Conservation (phyloP, 35 echinoderm and acorn worm species). For the Diadema setosum region DNA sequence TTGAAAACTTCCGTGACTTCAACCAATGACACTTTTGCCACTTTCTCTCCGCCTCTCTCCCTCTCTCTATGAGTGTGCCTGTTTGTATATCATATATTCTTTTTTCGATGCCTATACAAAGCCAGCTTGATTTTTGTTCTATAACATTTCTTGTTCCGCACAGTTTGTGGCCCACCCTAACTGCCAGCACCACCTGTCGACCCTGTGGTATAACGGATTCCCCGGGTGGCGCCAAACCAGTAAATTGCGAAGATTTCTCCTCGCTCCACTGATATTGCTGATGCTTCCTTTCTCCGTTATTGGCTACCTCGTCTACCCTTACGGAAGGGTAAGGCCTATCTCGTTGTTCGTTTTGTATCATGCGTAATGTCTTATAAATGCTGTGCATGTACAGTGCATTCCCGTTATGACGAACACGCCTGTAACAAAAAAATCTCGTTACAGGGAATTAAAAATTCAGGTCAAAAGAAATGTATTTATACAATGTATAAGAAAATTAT, state of each 20-base stretch:
- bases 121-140: neutral
- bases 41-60: neutral
- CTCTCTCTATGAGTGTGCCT: neutral
- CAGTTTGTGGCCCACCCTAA: conserved; percentile 85
- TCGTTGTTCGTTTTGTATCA: no score
- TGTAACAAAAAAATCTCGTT: no score
- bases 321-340: conserved; percentile 34
- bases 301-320: conserved; percentile 47
- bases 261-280: conserved; percentile 13
- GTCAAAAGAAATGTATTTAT: no score
- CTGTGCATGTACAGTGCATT: no score
- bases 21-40: neutral
- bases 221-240: conserved; percentile 39
- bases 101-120: neutral
- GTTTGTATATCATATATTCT: neutral
- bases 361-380: no score
- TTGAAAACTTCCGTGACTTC: no score
- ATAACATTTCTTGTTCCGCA: neutral
- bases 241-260: neutral
- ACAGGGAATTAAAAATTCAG: no score
- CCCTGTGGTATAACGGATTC: conserved; percentile 71
- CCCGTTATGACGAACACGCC: no score
- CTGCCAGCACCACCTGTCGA: conserved; percentile 77
- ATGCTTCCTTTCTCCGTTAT: conserved; percentile 25
- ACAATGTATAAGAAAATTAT: no score